A percentile compares a stretch with the other conserved stretches of the same genome.
Evolutionary conservation across 2,888 invertebrate species (phyloP).

Genomic region (Eupithecia inturbata): DNA sequence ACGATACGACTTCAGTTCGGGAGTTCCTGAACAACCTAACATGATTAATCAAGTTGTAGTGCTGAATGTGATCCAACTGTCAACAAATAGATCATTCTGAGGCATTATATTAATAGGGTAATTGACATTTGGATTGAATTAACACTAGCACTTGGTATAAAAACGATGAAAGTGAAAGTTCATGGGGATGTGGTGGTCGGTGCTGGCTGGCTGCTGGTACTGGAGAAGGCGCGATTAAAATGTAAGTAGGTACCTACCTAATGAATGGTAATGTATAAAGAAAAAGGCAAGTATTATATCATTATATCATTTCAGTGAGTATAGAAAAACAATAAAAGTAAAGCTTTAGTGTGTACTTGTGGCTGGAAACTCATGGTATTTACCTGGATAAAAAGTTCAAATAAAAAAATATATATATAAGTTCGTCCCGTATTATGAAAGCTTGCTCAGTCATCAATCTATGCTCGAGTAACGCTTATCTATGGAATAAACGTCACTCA

Average conservation of each 20-base stretch:
- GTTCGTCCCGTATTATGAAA: no score
- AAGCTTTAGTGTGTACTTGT: no score
- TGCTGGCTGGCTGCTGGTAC: neutral
- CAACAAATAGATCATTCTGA: neutral
- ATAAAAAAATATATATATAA: no score
- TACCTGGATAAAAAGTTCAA: no score
- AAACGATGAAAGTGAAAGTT: neutral
- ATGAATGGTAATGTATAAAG: neutral
- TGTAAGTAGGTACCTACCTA: neutral
- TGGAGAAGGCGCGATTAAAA: neutral
- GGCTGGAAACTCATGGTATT: no score
- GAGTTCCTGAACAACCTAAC: neutral
- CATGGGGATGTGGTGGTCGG: neutral
- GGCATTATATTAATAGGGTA: neutral
- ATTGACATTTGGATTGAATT: slow-evolving; percentile 1
- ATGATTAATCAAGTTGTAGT: neutral
- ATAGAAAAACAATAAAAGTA: no score
- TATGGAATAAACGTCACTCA: no score
- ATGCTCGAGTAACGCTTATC: no score
- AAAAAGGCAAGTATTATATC: neutral
- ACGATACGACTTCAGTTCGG: neutral
- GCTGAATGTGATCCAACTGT: neutral
- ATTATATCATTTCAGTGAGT: no score
- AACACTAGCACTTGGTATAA: neutral
- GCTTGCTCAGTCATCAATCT: no score